These are phyloP conservation scores for Coranthus polyacanthus DNA, from an alignment of 2,797 vertebrate genomes.

Conservation along the genomic window DNA sequence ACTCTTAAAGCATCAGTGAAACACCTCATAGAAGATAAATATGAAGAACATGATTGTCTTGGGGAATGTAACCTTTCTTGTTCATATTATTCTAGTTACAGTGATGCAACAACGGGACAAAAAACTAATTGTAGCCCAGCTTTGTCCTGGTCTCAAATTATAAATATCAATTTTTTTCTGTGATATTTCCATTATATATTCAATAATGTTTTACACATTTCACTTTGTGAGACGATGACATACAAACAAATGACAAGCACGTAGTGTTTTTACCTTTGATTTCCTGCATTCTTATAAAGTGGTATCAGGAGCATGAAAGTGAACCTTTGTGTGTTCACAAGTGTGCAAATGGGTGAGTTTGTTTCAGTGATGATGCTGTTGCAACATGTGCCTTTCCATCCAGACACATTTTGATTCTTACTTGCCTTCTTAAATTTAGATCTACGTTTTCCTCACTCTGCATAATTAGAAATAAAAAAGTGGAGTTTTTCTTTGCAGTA, in stretches of 20 bases:
- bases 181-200: no score
- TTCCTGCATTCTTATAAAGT: no score
- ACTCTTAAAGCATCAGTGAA: conserved; percentile 56
- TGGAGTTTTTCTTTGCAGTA: conserved; percentile 60
- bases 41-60: conserved; percentile 4
- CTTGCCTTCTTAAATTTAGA: conserved; percentile 1
- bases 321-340: no score
- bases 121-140: no score
- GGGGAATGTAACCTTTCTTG: conserved; percentile 2
- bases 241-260: no score
- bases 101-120: no score
- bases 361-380: background rate
- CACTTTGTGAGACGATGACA: no score
- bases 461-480: background rate
- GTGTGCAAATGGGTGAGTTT: background rate
- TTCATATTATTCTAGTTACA: conserved; percentile 16
- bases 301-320: no score
- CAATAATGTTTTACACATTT: no score
- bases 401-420: conserved; percentile 2
- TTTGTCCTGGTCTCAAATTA: no score
- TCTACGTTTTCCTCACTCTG: conserved; percentile 4
- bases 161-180: no score
- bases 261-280: no score
- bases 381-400: conserved; percentile 10
- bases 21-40: conserved; percentile 47